A percentile compares a stretch with the other conserved stretches of the same genome.
phyloP scores from a whole-genome alignment of 2,113 vertebrate species.

The Scytalopus superciliaris region DNA sequence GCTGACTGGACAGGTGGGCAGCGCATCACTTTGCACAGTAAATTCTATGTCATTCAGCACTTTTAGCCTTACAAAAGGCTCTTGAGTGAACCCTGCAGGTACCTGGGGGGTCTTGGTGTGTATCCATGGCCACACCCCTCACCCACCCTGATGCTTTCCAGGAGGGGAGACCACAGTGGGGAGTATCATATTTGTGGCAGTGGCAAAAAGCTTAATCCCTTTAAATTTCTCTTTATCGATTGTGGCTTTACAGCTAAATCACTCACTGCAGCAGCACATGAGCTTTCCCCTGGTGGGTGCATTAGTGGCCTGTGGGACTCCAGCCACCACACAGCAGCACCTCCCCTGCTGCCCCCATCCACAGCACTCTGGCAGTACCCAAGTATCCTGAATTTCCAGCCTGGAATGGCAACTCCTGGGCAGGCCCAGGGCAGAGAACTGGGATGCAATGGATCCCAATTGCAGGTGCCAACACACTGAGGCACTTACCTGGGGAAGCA shows the following conservation, averaged over 20 bases:
- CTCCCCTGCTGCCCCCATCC: neutral
- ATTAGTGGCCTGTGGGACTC: neutral
- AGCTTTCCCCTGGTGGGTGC: neutral
- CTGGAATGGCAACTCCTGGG: neutral
- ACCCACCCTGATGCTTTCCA: rapidly evolving
- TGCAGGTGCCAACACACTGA: rapidly evolving
- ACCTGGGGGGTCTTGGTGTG: rapidly evolving
- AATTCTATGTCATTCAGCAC: neutral
- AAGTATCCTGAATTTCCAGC: neutral
- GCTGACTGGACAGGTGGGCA: rapidly evolving
- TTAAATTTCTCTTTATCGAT: constrained; percentile 55
- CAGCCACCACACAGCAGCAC: rapidly evolving
- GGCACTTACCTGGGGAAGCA: neutral
- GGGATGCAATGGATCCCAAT: rapidly evolving
- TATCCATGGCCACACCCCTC: neutral
- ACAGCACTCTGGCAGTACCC: rapidly evolving
- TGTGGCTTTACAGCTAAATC: constrained; percentile 53
- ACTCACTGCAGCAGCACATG: neutral
- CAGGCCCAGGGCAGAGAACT: neutral
- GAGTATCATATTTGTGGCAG: neutral
- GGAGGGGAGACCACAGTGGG: neutral
- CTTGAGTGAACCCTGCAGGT: neutral
- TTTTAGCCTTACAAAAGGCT: neutral
- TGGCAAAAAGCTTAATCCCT: constrained; percentile 50
- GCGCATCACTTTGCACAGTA: neutral